Percentiles rank a stretch among this genome's conserved stretches.
Conservation (phyloP, 2,113 vertebrate genomes). For the Fulica atra region DNA sequence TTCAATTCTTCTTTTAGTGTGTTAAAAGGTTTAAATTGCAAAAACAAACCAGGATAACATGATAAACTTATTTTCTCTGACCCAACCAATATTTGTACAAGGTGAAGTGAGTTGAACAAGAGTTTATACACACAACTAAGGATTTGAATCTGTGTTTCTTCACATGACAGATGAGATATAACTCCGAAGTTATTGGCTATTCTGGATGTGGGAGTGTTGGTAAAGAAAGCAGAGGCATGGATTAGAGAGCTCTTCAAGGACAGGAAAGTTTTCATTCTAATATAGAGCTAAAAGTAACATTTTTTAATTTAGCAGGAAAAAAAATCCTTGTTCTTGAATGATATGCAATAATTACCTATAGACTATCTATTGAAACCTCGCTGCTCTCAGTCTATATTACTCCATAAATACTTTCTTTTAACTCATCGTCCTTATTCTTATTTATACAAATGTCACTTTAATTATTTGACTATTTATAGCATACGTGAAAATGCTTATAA, state of each 20-base stretch:
- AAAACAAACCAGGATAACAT: background rate
- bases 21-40: background rate
- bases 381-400: background rate
- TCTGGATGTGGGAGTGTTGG: background rate
- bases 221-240: background rate
- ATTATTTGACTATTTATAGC: background rate
- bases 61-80: background rate
- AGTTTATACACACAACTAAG: background rate
- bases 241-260: background rate
- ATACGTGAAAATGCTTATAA: background rate
- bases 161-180: background rate
- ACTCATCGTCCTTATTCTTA: background rate
- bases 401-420: background rate
- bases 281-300: background rate
- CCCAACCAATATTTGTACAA: background rate
- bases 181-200: background rate
- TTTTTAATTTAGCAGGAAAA: background rate
- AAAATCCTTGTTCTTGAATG: background rate
- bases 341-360: background rate
- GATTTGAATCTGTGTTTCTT: background rate
- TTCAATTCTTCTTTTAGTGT: background rate
- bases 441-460: background rate
- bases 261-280: background rate
- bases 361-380: background rate
- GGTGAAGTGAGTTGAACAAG: fast-evolving